Evolutionary conservation across 2,888 invertebrate genomes (phyloP).

Genomic region (Xestobium rufovillosum): DNA sequence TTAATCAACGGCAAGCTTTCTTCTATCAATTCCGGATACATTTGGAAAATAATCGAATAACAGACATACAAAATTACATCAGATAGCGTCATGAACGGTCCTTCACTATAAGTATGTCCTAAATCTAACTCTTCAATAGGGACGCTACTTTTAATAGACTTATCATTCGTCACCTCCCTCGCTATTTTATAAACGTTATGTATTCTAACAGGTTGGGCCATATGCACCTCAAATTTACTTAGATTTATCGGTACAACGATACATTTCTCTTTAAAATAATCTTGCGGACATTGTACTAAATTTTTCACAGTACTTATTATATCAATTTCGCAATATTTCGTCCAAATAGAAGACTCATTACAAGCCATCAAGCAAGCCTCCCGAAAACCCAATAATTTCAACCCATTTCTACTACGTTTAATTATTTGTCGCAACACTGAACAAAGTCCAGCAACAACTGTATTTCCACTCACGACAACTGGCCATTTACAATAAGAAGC

Average conservation of each 20-base stretch:
- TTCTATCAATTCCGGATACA: slow-evolving; percentile 38
- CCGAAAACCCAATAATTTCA: slow-evolving; percentile 67
- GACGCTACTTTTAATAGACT: slow-evolving; percentile 41
- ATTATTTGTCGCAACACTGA: slow-evolving; percentile 60
- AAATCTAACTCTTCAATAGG: slow-evolving; percentile 49
- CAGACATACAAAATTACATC: slow-evolving; percentile 74
- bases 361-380: slow-evolving; percentile 73
- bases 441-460: slow-evolving; percentile 69
- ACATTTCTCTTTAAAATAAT: slow-evolving; percentile 23
- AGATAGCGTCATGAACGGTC: slow-evolving; percentile 71
- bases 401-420: slow-evolving; percentile 36
- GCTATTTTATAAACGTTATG: slow-evolving; percentile 79
- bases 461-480: slow-evolving; percentile 52
- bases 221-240: slow-evolving; percentile 73
- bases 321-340: slow-evolving; percentile 85
- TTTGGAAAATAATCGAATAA: slow-evolving; percentile 53
- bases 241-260: slow-evolving; percentile 59
- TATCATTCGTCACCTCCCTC: slow-evolving; percentile 45
- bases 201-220: slow-evolving; percentile 72
- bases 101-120: slow-evolving; percentile 75
- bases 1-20: slow-evolving; percentile 53
- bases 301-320: slow-evolving; percentile 54
- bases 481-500: slow-evolving; percentile 53
- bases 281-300: slow-evolving; percentile 31
- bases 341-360: slow-evolving; percentile 82